Conservation (phyloP, 2,888 invertebrate genomes). For the Meliscaeva auricollis region DNA sequence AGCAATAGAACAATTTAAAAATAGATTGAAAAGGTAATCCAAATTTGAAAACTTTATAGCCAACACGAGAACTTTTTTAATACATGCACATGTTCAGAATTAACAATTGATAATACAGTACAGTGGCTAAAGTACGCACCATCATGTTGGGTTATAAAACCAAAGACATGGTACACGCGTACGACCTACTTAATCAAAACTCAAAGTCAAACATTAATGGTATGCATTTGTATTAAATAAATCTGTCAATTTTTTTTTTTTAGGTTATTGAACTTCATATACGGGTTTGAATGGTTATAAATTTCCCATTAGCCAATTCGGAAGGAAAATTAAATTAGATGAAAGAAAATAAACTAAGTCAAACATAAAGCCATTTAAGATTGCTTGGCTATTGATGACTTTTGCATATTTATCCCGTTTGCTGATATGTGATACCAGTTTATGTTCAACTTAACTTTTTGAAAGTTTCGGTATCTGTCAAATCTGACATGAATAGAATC, state of each 20-base stretch:
- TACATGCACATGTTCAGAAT: not conserved
- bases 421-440: no score
- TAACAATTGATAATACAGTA: not conserved
- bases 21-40: not conserved
- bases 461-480: no score
- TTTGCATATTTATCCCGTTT: no score
- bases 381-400: no score
- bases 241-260: not conserved
- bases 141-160: not conserved
- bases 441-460: no score
- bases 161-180: not conserved
- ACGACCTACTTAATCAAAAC: not conserved
- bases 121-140: not conserved
- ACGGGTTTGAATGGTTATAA: no score
- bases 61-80: constrained; percentile 2
- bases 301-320: no score
- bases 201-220: not conserved
- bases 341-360: no score
- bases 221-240: not conserved
- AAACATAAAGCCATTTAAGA: no score
- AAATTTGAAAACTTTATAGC: constrained; percentile 11
- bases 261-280: constrained; percentile 6
- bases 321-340: no score
- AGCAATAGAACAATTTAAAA: constrained; percentile 1
- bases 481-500: no score